Base-by-base conservation (phyloP, 2,888 invertebrate species). In the Ametastegia equiseti region DNA sequence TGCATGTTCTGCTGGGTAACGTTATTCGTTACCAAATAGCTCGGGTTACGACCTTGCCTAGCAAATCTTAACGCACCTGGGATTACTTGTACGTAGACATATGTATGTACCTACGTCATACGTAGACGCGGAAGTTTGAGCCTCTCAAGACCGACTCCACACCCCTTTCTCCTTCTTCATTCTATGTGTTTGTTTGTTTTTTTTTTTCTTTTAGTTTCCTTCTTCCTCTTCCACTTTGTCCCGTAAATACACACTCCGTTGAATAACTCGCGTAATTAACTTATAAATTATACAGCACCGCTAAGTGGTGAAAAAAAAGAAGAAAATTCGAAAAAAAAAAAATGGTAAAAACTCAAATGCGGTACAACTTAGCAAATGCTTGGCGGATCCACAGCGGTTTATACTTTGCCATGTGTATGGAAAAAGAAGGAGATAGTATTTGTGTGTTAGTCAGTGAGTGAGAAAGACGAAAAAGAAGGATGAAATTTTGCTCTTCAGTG, bases 221-320 rank as follows among this genome's bases (percentile, higher is more conserved):
- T 71, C 23, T 54, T 75, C 27, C 36, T 50, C 33, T 75, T 45
- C 36, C 50, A 54, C 54, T 75, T 75, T n/a, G n/a, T 50, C 15
- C 50, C 45, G 30, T 36, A 36, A 33, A 54, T 50, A 75, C 50
- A 50, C 75, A 54, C 75, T 75, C 50, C 54, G 50, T n/a, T 54
- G 75, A 75, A 75, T 54, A 75, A 75, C 75, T 75, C 75, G 36
- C 36, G 75, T 75, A 54, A 75, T 75, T 75, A 54, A 54, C 75
- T 54, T 54, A 75, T 54, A 36, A 75, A 75, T 75, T 54, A 75
- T 75, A 50, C 33, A 50, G n/a, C 54, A 27, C 11, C 30, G 75
- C 75, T 75, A 54, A 75, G 54, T 75, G 75, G 73, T 23, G 73
- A 23, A 42, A 73, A 47, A 73, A 19, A 27, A 69, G 7, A 23